Conservation (phyloP, 2,797 vertebrate genomes). For the Cacajao melanocephalus region DNA sequence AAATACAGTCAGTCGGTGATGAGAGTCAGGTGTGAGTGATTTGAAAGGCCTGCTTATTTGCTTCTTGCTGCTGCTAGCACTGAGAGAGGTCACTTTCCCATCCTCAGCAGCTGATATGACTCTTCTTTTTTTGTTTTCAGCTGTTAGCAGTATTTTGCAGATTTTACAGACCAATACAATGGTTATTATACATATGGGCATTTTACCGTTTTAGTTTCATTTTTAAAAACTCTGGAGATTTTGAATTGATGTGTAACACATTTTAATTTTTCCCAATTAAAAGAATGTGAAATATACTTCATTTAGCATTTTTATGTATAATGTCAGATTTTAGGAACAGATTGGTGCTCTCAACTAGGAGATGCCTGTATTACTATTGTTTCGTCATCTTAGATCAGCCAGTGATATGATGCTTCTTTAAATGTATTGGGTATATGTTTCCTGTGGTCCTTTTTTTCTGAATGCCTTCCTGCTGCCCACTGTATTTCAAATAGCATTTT, state of each 20-base stretch:
- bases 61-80: background rate
- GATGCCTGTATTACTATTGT: background rate
- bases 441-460: background rate
- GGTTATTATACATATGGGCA: background rate
- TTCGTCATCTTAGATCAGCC: background rate
- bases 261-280: slow-evolving; percentile 22
- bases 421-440: background rate
- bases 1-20: background rate
- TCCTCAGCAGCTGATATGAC: background rate
- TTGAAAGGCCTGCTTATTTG: background rate
- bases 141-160: background rate
- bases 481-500: background rate
- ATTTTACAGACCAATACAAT: background rate
- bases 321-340: background rate
- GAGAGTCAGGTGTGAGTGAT: background rate
- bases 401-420: background rate
- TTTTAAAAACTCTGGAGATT: slow-evolving; percentile 13
- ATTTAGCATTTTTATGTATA: background rate
- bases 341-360: background rate
- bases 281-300: background rate
- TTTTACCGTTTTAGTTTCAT: background rate
- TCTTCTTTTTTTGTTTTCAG: background rate
- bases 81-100: background rate
- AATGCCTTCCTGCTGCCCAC: background rate
- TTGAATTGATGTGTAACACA: background rate